Evolutionary conservation across 1,140 invertebrate genomes (phyloP).

Genomic region (Elysia chlorotica): DNA sequence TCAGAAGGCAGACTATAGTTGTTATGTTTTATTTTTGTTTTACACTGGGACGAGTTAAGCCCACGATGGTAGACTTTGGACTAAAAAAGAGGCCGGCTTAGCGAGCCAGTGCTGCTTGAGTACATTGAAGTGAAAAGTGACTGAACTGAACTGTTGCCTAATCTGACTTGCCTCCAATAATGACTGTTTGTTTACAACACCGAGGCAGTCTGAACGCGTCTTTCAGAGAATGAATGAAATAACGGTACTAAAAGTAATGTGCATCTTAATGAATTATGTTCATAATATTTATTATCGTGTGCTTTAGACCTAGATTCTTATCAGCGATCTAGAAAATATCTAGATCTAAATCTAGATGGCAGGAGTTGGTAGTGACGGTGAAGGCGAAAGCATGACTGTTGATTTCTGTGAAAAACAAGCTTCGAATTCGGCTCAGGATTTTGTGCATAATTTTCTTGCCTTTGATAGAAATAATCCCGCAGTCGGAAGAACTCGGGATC

Average conservation of each 20-base stretch:
- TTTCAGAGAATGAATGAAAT: not conserved
- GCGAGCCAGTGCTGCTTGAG: too few species aligned
- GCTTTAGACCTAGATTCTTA: too few species aligned
- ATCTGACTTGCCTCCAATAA: too few species aligned
- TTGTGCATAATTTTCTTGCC: constrained; percentile 81
- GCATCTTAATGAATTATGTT: not conserved
- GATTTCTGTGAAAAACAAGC: constrained; percentile 91
- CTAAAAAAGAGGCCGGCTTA: too few species aligned
- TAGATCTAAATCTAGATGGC: constrained; percentile 34
- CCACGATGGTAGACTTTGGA: not conserved
- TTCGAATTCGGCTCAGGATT: constrained; percentile 79
- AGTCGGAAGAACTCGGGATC: constrained; percentile 63
- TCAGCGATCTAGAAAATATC: too few species aligned
- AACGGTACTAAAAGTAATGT: not conserved
- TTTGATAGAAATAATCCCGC: constrained; percentile 74
- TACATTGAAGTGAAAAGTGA: too few species aligned
- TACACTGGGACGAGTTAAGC: not conserved
- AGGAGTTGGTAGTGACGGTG: constrained; percentile 38
- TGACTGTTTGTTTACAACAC: not conserved
- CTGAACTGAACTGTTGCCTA: too few species aligned
- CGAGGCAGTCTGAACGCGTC: not conserved
- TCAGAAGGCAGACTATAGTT: too few species aligned
- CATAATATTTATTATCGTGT: not conserved
- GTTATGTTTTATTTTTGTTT: too few species aligned
- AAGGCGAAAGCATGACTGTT: constrained; percentile 43